Evolutionary conservation across 2,888 invertebrate genomes (phyloP).

Genomic region (Listrodromus nycthemerus): DNA sequence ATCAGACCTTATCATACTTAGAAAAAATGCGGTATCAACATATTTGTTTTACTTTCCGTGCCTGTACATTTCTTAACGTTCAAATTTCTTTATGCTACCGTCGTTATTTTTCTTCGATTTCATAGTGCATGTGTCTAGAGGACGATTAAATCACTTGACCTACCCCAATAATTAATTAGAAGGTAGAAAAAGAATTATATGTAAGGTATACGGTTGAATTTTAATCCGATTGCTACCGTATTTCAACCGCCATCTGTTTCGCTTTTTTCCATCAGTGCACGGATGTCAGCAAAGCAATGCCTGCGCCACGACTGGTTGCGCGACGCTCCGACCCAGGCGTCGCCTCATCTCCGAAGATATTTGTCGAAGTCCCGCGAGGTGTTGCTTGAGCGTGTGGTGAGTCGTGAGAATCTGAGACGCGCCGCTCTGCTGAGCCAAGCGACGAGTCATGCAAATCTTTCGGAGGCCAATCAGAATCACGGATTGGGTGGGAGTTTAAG

Average conservation of each 20-base stretch:
- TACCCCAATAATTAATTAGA: too few species aligned
- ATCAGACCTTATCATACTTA: too few species aligned
- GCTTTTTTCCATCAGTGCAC: slow-evolving; percentile 83
- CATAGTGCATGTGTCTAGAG: too few species aligned
- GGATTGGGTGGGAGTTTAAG: slow-evolving; percentile 80
- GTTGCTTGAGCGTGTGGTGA: slow-evolving; percentile 85
- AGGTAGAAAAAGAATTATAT: too few species aligned
- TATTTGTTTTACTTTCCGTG: too few species aligned
- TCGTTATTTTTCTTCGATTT: too few species aligned
- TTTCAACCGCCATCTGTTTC: slow-evolving; percentile 7
- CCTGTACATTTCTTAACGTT: too few species aligned
- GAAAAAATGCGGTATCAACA: too few species aligned
- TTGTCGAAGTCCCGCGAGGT: slow-evolving; percentile 86
- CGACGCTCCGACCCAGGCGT: slow-evolving; percentile 82
- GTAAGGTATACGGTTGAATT: not conserved
- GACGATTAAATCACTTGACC: too few species aligned
- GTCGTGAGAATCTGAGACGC: slow-evolving; percentile 81
- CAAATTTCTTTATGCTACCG: too few species aligned
- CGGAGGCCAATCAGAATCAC: slow-evolving; percentile 68
- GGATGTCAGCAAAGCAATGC: slow-evolving; percentile 87
- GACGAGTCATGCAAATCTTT: slow-evolving; percentile 79
- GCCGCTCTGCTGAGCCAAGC: slow-evolving; percentile 82
- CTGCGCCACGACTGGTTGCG: slow-evolving; percentile 87
- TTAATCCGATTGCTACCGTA: not conserved
- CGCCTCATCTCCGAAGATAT: slow-evolving; percentile 83